Base-by-base conservation (phyloP, 1,140 invertebrate species). In the Aphaenogaster ashmeadi region DNA sequence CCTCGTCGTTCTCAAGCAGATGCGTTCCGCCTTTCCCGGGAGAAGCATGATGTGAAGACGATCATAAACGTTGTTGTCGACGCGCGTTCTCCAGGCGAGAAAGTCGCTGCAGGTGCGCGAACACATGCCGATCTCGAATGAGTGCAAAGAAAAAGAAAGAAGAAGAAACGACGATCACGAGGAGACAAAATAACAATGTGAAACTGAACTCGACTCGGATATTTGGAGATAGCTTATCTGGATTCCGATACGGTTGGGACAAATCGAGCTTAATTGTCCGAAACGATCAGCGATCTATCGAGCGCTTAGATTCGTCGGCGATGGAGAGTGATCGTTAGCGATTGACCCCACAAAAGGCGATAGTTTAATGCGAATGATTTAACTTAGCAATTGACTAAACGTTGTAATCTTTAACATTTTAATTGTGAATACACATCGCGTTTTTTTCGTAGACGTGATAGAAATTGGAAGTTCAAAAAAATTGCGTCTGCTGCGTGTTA, bases 1-100 rank as follows among this genome's bases (percentile, higher is more conserved):
- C 78, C 78, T 86, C 54, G 75, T 21, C 58, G 36, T 78, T 36
- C 69, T 75, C 86, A 84, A 87, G 85, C 92, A 91, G 91, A 93
- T 90, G 90, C 87, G 81, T 90, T 74, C 64, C 41, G 44, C 44
- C 44, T 71, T 71, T 81, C 6, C 38, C 27, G 38, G 64, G 50
- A 74, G 27, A 54, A 38, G 52, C 60, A 15, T 36, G 33, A 36
- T 15, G 50, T 15, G 56, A 58, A n/a, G 47, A 66, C 44, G 52
- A 47, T 38, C 52, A 56, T 60, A 62, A 74, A 66, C 50, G 74
- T 87, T 72, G 85, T 69, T 50, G 21, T 87, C 56, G 69, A 27
- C 18, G 79, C 44, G 50, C 33, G 9, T 36, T 15, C 36, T 47
- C 52, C 15, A 18, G 13, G 2, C 1, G 27, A 9, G 4, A 74